Base-by-base conservation (phyloP, 2,113 vertebrate species). In the Psephotus haematonotus region DNA sequence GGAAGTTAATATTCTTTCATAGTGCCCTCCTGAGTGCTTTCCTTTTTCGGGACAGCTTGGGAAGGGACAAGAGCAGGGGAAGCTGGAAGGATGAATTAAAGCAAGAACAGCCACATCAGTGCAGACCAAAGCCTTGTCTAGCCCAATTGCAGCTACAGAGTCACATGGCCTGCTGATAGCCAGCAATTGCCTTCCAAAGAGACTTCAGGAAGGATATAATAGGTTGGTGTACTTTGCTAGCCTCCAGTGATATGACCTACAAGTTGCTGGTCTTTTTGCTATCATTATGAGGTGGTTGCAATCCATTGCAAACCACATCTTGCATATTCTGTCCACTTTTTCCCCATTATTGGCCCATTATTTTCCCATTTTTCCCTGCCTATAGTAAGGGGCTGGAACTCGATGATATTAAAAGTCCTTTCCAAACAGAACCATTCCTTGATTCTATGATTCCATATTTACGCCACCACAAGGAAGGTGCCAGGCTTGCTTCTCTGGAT, bases 111-210 rank as follows among this genome's bases (percentile, higher is more conserved):
- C 37, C 77, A 7, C 19, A 4, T 16, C 33, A 19, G 55, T 2
- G 1, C 47, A 59, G 64, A 43, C 5, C 43, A 46, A 55, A 68
- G 59, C 33, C 11, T 80, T 1, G 1, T 55, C 7, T 35, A 69
- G 19, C 11, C 52, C 91, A 39, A 1, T 28, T 10, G 18, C 52
- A 69, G 9, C 20, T 72, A 2, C 6, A 49, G 71, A 28, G 17
- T 43, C 62, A 43, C 0, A 1, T 0, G 47, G 33, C 37, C 25
- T 4, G 1, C 12, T 33, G 39, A 19, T 37, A 31, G 20, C 7
- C 46, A 57, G 19, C 12, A n/a, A 10, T 9, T 64, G 65, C 28
- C 79, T 43, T 68, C 43, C 6, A 2, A 24, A 67, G 24, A 41
- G 3, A 41, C 23, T 41, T 23, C n/a, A 3, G 41, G 35, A 27